A percentile compares a stretch with the other conserved stretches of the same genome.
Conservation (phyloP, 2,888 invertebrate species). For the Rotaria magnacalcarata region DNA sequence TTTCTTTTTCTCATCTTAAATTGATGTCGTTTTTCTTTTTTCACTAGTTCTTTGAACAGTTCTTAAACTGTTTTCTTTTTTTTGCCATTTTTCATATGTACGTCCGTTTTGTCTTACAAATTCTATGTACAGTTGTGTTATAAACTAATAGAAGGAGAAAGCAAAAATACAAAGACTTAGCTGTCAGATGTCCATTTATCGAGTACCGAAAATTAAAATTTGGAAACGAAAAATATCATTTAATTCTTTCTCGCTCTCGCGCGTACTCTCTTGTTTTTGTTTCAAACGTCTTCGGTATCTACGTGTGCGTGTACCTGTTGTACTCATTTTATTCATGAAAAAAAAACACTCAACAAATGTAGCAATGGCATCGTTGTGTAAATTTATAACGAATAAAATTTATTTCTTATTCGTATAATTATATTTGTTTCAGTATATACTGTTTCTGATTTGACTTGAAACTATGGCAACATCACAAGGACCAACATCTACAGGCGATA, state of each 20-base stretch:
- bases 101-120: constrained; percentile 22
- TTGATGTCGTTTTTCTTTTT: not conserved
- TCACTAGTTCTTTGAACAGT: constrained; percentile 13
- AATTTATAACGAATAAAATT: not conserved
- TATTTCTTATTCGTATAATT: constrained; percentile 7
- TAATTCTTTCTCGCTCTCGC: not conserved
- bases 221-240: not conserved
- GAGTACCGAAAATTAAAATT: not conserved
- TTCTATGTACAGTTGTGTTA: not conserved
- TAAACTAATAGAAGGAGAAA: not conserved
- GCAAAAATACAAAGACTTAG: not conserved
- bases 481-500: not conserved
- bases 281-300: not conserved
- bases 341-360: not conserved
- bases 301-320: not conserved
- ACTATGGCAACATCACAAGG: not conserved
- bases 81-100: not conserved
- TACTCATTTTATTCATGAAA: constrained; percentile 1
- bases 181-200: not conserved
- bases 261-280: not conserved
- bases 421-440: not conserved
- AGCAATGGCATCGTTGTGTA: not conserved
- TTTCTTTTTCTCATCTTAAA: not conserved
- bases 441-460: not conserved
- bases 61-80: not conserved